Evolutionary conservation across 2,888 invertebrate species (phyloP).

Genomic region (Philaethria dido): DNA sequence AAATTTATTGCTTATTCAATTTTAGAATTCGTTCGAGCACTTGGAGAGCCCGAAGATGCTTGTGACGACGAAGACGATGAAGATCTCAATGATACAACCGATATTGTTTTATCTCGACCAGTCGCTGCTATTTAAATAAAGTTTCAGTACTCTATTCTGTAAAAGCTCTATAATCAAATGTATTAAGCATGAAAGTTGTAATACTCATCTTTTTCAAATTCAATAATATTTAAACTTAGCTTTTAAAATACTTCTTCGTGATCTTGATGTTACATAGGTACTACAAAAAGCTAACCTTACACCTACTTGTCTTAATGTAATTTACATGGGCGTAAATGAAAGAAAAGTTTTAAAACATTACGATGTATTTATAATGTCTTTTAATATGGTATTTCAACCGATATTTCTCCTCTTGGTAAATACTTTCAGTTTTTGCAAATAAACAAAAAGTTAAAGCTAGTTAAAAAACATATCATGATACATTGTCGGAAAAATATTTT

Average conservation of each 20-base stretch:
- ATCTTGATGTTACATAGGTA: not conserved
- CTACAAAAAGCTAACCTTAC: not conserved
- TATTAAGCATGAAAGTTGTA: constrained; percentile 6
- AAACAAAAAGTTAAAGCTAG: no score
- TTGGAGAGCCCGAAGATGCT: constrained; percentile 93
- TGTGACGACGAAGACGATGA: constrained; percentile 88
- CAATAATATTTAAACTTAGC: not conserved
- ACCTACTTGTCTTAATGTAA: no score
- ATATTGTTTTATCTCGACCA: constrained; percentile 59
- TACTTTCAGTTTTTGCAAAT: no score
- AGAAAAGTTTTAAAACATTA: no score
- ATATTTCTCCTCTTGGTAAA: no score
- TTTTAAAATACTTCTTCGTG: not conserved
- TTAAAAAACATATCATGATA: no score
- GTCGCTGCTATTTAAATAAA: constrained; percentile 56
- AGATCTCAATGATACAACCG: constrained; percentile 63
- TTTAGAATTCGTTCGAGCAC: constrained; percentile 91
- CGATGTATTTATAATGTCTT: no score
- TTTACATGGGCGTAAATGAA: no score
- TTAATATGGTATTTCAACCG: no score
- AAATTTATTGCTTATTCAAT: not conserved
- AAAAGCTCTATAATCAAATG: not conserved
- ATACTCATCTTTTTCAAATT: constrained; percentile 10
- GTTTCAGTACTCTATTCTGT: not conserved
- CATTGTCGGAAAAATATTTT: no score